These are phyloP conservation scores for Stylophora pistillata DNA, from an alignment of 64 coral and sea anemone species.

Conservation along the genomic window DNA sequence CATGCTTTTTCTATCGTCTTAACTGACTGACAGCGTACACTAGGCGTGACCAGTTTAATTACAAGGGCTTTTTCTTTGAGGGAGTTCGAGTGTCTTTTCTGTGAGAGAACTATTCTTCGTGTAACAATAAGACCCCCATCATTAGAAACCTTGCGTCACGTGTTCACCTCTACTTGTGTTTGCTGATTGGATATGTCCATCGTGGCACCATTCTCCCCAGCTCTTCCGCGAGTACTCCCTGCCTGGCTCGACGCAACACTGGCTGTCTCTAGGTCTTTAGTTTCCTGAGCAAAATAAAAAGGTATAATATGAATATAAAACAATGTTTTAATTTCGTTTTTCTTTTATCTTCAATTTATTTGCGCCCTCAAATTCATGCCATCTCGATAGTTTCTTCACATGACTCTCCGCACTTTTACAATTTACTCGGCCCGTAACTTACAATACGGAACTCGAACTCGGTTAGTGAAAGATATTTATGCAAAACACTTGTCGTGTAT, in stretches of 20 bases:
- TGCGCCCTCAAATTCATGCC: no score
- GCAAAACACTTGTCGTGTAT: no score
- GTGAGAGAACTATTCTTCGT: not conserved
- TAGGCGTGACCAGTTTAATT: no score
- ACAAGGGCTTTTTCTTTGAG: no score
- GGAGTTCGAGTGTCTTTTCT: not conserved
- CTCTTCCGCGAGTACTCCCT: conserved; percentile 18
- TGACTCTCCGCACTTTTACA: no score
- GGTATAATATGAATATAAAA: not conserved
- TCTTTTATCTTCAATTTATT: no score
- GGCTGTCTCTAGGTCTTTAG: conserved; percentile 67
- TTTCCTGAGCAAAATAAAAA: conserved; percentile 33
- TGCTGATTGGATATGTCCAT: conserved; percentile 32
- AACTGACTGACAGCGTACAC: no score
- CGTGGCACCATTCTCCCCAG: conserved; percentile 16
- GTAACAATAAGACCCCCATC: not conserved
- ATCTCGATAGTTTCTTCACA: no score
- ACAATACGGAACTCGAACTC: no score
- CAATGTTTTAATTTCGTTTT: not conserved
- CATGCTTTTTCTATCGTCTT: no score
- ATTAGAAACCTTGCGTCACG: not conserved
- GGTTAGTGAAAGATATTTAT: no score
- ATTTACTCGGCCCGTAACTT: no score
- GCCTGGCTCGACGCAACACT: conserved; percentile 70
- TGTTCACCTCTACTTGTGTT: conserved; percentile 41